phyloP scores from a whole-genome alignment of 2,888 invertebrate species.

The Achlya flavicornis region DNA sequence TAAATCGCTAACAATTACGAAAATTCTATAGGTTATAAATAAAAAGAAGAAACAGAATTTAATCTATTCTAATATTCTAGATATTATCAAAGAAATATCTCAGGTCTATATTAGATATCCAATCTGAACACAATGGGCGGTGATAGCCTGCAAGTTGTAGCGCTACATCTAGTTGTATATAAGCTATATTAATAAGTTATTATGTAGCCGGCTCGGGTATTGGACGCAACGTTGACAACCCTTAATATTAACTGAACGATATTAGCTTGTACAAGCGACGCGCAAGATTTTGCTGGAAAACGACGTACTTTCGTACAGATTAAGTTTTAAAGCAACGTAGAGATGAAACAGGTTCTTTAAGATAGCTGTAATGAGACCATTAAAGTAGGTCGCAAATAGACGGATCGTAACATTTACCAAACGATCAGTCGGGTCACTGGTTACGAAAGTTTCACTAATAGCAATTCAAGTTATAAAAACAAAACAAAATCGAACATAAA shows the following conservation, averaged over 20 bases:
- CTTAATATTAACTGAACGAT: constrained; percentile 6
- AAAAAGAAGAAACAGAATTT: too few relatives aligned
- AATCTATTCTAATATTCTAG: not conserved
- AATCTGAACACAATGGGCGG: not conserved
- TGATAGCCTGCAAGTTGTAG: not conserved
- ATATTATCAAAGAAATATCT: not conserved
- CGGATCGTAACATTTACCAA: constrained; percentile 2
- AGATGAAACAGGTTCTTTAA: not conserved
- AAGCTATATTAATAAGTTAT: constrained; percentile 3
- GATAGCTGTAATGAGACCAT: not conserved
- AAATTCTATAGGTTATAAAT: too few relatives aligned
- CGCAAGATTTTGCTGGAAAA: not conserved
- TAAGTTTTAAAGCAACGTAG: not conserved
- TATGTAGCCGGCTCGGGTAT: constrained; percentile 6
- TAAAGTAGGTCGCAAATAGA: not conserved
- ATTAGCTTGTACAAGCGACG: not conserved
- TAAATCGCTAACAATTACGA: too few relatives aligned
- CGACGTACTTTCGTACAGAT: not conserved
- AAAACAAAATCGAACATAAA: not conserved
- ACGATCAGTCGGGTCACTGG: not conserved
- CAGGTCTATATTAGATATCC: not conserved
- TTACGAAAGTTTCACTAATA: not conserved
- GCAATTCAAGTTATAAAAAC: not conserved
- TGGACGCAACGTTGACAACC: constrained; percentile 3
- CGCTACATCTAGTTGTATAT: not conserved